phyloP scores from a whole-genome alignment of 2,888 invertebrate species.

The Sinohyriopsis cumingii region DNA sequence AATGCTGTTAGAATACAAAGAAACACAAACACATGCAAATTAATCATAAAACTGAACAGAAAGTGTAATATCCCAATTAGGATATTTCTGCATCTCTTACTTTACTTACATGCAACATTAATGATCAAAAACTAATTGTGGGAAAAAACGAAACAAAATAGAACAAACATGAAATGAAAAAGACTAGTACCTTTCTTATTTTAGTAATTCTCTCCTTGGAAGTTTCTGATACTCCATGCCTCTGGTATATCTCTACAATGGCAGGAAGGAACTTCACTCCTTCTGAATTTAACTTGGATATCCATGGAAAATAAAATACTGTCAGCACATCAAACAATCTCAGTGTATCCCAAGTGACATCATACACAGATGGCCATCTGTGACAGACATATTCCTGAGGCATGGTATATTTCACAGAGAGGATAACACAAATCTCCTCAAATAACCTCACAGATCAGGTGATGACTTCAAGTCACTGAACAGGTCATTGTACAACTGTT shows the following conservation, averaged over 20 bases:
- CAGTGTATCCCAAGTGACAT: conserved; percentile 27
- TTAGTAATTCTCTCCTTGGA: conserved; percentile 3
- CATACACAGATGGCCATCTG: conserved; percentile 41
- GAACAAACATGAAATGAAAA: neutral
- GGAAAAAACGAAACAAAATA: too few relatives aligned
- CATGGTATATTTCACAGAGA: conserved; percentile 27
- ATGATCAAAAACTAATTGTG: too few relatives aligned
- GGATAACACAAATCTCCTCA: conserved; percentile 25
- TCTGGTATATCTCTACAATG: conserved; percentile 15
- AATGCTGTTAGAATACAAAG: too few relatives aligned
- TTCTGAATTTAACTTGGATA: conserved; percentile 7
- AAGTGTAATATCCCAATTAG: too few relatives aligned
- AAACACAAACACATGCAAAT: too few relatives aligned
- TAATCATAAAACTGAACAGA: too few relatives aligned
- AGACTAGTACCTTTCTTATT: conserved; percentile 4
- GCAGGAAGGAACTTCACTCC: conserved; percentile 4
- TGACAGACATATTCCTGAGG: conserved; percentile 34
- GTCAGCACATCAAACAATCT: conserved; percentile 30
- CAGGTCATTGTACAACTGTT: conserved; percentile 34
- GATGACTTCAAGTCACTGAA: conserved; percentile 45
- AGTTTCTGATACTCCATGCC: conserved; percentile 5
- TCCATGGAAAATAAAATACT: conserved; percentile 25
- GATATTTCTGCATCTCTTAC: too few relatives aligned
- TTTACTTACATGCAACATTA: too few relatives aligned
- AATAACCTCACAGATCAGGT: conserved; percentile 28